Conservation (phyloP, 2,113 vertebrate species). For the Emydocephalus ijimae region DNA sequence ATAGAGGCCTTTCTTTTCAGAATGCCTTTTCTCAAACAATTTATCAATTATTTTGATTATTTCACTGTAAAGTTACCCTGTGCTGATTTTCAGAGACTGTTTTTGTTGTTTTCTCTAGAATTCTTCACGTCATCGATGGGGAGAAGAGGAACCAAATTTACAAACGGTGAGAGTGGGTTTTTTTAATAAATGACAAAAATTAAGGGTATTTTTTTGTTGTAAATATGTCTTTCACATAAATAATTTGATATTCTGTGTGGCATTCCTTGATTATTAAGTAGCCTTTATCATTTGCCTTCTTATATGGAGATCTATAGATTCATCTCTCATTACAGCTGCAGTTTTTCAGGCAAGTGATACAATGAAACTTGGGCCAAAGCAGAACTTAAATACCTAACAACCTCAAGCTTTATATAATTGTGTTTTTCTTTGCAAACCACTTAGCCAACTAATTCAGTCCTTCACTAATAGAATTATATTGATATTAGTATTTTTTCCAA, state of each 20-base stretch:
- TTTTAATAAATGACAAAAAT: background rate
- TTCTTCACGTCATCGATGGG: conserved; percentile 83
- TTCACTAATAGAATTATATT: background rate
- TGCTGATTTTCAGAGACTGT: conserved; percentile 41
- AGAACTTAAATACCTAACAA: background rate
- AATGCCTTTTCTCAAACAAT: conserved; percentile 2
- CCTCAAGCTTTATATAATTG: background rate
- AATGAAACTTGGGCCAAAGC: background rate
- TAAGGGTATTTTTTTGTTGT: background rate
- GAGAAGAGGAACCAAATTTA: conserved; percentile 80
- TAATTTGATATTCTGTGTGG: too few relatives aligned
- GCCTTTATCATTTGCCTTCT: background rate
- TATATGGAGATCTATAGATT: background rate
- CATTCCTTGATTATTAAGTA: background rate
- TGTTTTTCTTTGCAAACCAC: background rate
- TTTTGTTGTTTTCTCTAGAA: conserved; percentile 65
- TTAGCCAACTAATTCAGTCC: background rate
- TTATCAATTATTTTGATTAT: background rate
- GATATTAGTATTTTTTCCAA: background rate
- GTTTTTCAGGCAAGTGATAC: background rate
- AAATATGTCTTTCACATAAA: background rate
- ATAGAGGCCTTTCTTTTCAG: background rate
- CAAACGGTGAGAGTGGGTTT: conserved; percentile 70
- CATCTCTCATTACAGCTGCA: background rate
- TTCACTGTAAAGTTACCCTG: conserved; percentile 5